Base-by-base conservation (phyloP, 2,113 vertebrate species). In the Sturnira hondurensis region DNA sequence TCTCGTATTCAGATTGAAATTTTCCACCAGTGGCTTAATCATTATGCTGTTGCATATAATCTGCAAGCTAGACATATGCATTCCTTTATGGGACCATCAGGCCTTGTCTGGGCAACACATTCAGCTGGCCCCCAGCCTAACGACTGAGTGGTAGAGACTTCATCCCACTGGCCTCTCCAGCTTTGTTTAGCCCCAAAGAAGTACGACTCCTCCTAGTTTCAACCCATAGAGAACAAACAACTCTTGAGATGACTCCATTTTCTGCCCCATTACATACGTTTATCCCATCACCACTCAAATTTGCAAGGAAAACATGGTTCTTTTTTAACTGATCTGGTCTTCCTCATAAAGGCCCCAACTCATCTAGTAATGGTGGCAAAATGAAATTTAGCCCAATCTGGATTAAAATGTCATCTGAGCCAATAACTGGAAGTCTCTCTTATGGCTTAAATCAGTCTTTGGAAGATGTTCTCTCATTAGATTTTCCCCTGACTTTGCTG, bases 1-100 rank as follows among this genome's bases (percentile, higher is more conserved):
- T 96, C 93, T 85, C 63, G 70, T 96, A 93, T 97, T 97, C 91
- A 78, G 61, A 92, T 3, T 94, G 93, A 91, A 95, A 98, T 95
- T 97, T 96, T 96, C 93, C 96, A 97, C 96, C 78, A 86, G 94
- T 89, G 95, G 82, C 96, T 93, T 80, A 68, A 91, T 96, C 95
- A 97, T 96, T 74, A 86, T 41, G 36, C 65, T 89, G 63, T 93
- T 96, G 86, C 63, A 86, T 76, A 95, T 71, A 89, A 31, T 93
- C 68, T 81, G 58, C 41, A 95, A 97, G 82, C 89, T 78, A 95
- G 82, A 89, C 91, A 96, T 95, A 96, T 96, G 94, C 41, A 24
- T 95, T 94, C 41, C 86, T 97, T 97, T 98, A 94, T 83, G 80
- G 82, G 74, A 93, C 93, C 92, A 65, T 17, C 3, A 95, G 88